Base-by-base conservation (phyloP, 2,888 invertebrate genomes). In the Brachyptera risi region DNA sequence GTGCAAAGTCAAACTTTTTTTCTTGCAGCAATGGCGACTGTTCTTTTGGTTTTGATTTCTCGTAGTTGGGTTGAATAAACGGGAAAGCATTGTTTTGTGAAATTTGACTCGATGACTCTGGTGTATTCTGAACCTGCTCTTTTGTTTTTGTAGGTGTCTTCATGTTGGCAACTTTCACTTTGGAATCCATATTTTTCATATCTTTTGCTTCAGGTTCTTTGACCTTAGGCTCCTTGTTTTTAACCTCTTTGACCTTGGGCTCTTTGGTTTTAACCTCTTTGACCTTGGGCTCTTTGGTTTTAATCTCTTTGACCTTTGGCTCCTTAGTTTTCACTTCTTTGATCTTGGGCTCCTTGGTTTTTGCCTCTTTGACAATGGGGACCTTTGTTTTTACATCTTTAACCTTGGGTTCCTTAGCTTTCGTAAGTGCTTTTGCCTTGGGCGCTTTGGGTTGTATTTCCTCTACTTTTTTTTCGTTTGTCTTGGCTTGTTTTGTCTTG, bases 401-500 rank as follows among this genome's bases (percentile, higher is more conserved):
- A n/a, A 44, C 24, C 17, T 56, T 63, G 2, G 21, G 15, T 15
- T 58, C 49, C 21, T 58, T 63, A 13, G 15, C 19, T 15, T 47
- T 50, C 24, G 58, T 57, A 31, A 19, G 21, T 2, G 37, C 47
- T 51, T 58, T 51, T 4, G 65, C 65, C 13, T 66, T 51, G 3
- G 67, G 68, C 17, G 67, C 68, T 42, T 63, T 62, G 27, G 44
- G 59, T 56, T 64, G 62, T 27, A 11, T 37, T 15, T 42, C 58
- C 59, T 42, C 37, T 15, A 44, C 58, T 54, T 44, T 54, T 42
- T 21, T 51, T 24, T 44, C 24, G 31, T 59, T 31, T 26, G 40
- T 3, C 58, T 19, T 50, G 24, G 1, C 61, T 60, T 50, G 58
- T n/a, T n/a, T n/a, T n/a, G n/a, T n/a, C n/a, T n/a, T n/a, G n/a